These are phyloP conservation scores for Heptranchias perlo DNA, from an alignment of 2,113 vertebrate species.

Conservation along the genomic window DNA sequence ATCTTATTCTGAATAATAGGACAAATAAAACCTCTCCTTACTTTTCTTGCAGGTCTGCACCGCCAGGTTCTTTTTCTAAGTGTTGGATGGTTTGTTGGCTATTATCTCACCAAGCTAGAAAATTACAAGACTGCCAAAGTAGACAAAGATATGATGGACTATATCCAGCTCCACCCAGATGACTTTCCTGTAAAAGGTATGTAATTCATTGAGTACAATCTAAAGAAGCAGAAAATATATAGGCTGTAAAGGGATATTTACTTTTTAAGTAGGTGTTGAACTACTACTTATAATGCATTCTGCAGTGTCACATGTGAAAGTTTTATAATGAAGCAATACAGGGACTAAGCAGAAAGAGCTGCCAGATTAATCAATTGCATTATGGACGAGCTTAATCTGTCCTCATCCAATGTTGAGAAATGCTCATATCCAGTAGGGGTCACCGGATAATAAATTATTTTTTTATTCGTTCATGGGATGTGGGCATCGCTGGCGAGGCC, in stretches of 20 bases:
- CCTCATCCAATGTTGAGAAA: neutral
- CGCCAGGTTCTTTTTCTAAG: slow-evolving; percentile 67
- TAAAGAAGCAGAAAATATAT: neutral
- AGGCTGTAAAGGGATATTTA: neutral
- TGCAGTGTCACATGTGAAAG: neutral
- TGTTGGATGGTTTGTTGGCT: slow-evolving; percentile 72
- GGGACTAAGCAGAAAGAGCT: neutral
- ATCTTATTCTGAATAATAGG: neutral
- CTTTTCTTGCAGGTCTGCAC: slow-evolving; percentile 68
- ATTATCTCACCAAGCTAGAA: slow-evolving; percentile 63
- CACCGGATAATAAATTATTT: neutral
- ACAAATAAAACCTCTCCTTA: neutral
- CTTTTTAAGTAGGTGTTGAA: neutral
- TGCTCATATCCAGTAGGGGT: neutral
- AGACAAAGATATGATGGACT: slow-evolving; percentile 72
- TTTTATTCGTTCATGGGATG: no score
- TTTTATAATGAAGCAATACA: neutral
- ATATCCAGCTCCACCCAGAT: slow-evolving; percentile 64
- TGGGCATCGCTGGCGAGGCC: no score
- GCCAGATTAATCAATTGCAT: neutral
- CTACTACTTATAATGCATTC: neutral
- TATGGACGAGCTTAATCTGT: neutral
- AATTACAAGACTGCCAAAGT: slow-evolving; percentile 62
- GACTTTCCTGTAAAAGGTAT: slow-evolving; percentile 67
- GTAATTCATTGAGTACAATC: neutral